Percentiles rank a stretch among this genome's conserved stretches.
phyloP scores from a whole-genome alignment of 2,888 invertebrate genomes.

The Scrobipalpa costella region DNA sequence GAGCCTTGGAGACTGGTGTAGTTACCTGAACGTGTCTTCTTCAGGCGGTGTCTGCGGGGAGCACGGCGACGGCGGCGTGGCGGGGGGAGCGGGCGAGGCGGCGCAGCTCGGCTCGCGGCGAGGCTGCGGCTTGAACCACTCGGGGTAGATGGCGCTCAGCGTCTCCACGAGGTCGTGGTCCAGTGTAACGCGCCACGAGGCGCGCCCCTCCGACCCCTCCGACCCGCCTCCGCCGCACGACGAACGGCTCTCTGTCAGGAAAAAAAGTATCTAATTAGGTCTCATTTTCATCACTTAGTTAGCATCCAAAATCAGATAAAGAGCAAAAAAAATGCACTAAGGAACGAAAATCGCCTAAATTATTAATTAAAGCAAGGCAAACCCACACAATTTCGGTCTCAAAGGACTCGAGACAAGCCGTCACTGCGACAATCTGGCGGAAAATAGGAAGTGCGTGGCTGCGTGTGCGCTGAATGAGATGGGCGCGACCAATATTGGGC shows the following conservation, averaged over 20 bases:
- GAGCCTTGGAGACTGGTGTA: conserved; percentile 85
- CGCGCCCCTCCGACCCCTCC: conserved; percentile 85
- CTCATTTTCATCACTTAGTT: not conserved
- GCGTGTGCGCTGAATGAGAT: conserved; percentile 27
- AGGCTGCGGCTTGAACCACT: conserved; percentile 90
- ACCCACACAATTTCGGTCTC: conserved; percentile 16
- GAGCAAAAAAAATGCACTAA: not conserved
- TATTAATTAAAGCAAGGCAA: no score
- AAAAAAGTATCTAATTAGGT: not conserved
- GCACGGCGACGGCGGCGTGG: conserved; percentile 49
- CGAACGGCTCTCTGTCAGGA: conserved; percentile 86
- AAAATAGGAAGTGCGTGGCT: conserved; percentile 33
- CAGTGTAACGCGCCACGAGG: conserved; percentile 95
- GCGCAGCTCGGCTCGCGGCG: conserved; percentile 68
- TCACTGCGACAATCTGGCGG: conserved; percentile 9
- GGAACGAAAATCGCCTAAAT: not conserved
- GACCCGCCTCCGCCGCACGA: conserved; percentile 88
- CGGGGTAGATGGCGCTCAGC: conserved; percentile 94
- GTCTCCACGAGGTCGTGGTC: conserved; percentile 96
- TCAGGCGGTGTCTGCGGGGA: conserved; percentile 48
- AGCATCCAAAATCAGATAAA: no score
- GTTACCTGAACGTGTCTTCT: conserved; percentile 71
- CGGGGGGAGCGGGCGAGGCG: conserved; percentile 62
- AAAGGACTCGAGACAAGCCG: conserved; percentile 9
- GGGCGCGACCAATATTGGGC: conserved; percentile 33